Conservation (phyloP, 2,797 vertebrate genomes). For the Hirundo rustica region DNA sequence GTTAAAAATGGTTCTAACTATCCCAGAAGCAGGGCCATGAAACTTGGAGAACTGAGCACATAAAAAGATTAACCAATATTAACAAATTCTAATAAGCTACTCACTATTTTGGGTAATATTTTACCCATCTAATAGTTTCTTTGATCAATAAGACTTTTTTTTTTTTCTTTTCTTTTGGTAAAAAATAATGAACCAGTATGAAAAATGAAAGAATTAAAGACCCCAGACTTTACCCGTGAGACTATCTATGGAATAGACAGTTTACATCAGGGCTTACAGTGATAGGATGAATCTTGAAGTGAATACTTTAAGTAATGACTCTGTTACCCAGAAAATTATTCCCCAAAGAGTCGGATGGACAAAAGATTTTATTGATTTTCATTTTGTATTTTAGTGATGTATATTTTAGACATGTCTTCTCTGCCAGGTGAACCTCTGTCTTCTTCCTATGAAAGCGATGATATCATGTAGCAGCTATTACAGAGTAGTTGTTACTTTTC, state of each 20-base stretch:
- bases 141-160: background rate
- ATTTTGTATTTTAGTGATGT: background rate
- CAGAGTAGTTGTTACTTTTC: background rate
- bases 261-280: background rate
- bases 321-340: background rate
- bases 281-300: background rate
- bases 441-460: background rate
- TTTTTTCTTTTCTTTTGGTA: background rate
- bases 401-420: background rate
- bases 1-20: background rate
- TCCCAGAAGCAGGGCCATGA: background rate
- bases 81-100: background rate
- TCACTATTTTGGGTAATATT: background rate
- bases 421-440: background rate
- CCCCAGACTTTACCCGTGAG: background rate
- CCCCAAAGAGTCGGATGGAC: background rate
- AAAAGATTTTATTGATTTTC: background rate
- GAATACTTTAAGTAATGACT: background rate
- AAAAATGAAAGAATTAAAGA: background rate
- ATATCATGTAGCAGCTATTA: background rate
- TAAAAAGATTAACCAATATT: background rate
- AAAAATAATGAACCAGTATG: background rate
- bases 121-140: background rate
- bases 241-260: background rate
- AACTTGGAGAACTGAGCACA: background rate